Evolutionary conservation across 2,888 invertebrate genomes (phyloP).

Genomic region (Pimpla rufipes): DNA sequence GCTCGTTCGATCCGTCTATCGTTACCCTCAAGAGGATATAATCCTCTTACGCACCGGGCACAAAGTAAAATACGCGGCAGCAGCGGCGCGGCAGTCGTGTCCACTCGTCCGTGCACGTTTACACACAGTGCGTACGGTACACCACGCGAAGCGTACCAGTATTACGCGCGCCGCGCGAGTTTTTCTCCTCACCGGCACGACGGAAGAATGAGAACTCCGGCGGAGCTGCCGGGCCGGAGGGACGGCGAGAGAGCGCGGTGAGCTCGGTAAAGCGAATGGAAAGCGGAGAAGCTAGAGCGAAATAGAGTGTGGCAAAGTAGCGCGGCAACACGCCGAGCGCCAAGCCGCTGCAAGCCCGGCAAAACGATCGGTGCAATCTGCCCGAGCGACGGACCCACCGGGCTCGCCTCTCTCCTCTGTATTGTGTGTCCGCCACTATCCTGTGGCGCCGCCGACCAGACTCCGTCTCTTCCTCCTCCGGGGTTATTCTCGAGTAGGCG

Average conservation of each 20-base stretch:
- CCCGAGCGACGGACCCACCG: slow-evolving; percentile 54
- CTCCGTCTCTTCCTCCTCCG: slow-evolving; percentile 50
- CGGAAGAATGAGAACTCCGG: slow-evolving; percentile 60
- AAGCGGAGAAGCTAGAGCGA: slow-evolving; percentile 47
- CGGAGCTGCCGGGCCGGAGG: slow-evolving; percentile 25
- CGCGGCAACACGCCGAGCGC: slow-evolving; percentile 35
- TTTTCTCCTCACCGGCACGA: slow-evolving; percentile 54
- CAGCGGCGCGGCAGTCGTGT: slow-evolving; percentile 69
- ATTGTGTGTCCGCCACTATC: slow-evolving; percentile 45
- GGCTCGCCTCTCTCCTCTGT: slow-evolving; percentile 30
- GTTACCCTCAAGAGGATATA: slow-evolving; percentile 76
- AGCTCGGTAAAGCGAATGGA: not conserved
- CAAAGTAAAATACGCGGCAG: slow-evolving; percentile 82
- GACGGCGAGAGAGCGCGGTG: slow-evolving; percentile 4
- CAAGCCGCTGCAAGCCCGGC: slow-evolving; percentile 40
- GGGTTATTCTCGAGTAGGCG: slow-evolving; percentile 42
- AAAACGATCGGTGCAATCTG: slow-evolving; percentile 66
- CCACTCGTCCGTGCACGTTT: slow-evolving; percentile 68
- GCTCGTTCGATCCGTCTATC: slow-evolving; percentile 28
- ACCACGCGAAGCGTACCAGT: slow-evolving; percentile 59
- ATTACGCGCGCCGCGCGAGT: slow-evolving; percentile 69
- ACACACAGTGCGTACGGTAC: slow-evolving; percentile 41
- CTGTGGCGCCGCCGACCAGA: slow-evolving; percentile 59
- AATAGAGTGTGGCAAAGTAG: slow-evolving; percentile 53
- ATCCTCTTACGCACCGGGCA: slow-evolving; percentile 84